These are phyloP conservation scores for Sigmodon hispidus DNA, from an alignment of 2,113 vertebrate genomes.

Conservation along the genomic window DNA sequence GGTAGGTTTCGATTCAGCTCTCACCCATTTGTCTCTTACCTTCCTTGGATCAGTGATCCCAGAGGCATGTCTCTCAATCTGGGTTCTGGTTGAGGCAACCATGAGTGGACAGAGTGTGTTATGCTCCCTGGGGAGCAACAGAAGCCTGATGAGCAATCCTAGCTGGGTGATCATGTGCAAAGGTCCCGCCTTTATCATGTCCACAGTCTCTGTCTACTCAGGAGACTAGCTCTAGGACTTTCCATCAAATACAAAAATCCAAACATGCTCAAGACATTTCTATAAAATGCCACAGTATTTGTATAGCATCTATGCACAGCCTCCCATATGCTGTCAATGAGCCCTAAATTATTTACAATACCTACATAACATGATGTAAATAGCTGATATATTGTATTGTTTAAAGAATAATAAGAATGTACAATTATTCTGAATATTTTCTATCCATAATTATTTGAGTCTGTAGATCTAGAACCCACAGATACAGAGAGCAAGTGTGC, in stretches of 20 bases:
- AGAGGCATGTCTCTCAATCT: background rate
- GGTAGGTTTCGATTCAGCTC: background rate
- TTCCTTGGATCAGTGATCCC: background rate
- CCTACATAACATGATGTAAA: background rate
- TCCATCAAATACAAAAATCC: background rate
- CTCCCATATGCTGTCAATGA: background rate
- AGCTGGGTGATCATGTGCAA: rapidly evolving
- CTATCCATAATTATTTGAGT: background rate
- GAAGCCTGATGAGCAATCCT: background rate
- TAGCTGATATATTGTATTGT: background rate
- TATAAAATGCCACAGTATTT: background rate
- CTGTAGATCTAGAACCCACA: background rate
- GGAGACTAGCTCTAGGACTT: background rate
- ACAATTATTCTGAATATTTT: background rate
- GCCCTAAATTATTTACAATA: background rate
- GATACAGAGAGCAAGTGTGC: background rate
- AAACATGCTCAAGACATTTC: background rate
- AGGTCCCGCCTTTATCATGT: background rate
- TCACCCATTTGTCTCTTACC: background rate
- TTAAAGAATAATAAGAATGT: background rate
- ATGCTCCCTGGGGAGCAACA: background rate
- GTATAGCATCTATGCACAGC: background rate
- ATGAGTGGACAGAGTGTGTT: background rate
- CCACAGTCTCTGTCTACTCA: background rate
- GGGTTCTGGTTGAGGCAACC: background rate